These are phyloP conservation scores for Stenodema calcarata DNA, from an alignment of 2,888 invertebrate species.

Conservation along the genomic window DNA sequence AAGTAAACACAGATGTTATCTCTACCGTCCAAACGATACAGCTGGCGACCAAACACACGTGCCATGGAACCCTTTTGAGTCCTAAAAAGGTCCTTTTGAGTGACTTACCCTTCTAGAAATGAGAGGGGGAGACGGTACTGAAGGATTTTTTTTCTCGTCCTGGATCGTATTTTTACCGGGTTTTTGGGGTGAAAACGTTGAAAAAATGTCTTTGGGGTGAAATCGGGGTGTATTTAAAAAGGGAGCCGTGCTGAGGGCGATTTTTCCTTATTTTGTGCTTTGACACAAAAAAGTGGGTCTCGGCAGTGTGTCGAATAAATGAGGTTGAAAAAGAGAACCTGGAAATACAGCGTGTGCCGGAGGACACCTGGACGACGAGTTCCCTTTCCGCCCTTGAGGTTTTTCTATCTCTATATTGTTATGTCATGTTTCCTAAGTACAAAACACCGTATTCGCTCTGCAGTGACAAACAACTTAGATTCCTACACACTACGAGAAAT, in stretches of 20 bases:
- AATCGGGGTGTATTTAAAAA: background rate
- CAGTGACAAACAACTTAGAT: too few relatives aligned
- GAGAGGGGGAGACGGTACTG: slow-evolving; percentile 15
- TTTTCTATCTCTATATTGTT: too few relatives aligned
- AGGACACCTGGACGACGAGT: background rate
- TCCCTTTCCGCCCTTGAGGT: background rate
- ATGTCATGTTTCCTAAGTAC: too few relatives aligned
- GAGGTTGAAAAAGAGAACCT: slow-evolving; percentile 27
- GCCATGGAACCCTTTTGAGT: slow-evolving; percentile 13
- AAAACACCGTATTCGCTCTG: too few relatives aligned
- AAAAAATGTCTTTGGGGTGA: slow-evolving; percentile 12
- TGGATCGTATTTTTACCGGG: slow-evolving; percentile 32
- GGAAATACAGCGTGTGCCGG: slow-evolving; percentile 5
- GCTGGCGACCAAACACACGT: slow-evolving; percentile 23
- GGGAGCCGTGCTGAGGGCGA: slow-evolving; percentile 24
- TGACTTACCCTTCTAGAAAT: background rate
- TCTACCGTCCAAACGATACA: slow-evolving; percentile 1
- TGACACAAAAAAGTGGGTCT: background rate
- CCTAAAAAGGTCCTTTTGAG: slow-evolving; percentile 25
- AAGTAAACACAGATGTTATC: slow-evolving; percentile 30
- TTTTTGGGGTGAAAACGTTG: slow-evolving; percentile 15
- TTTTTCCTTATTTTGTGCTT: background rate
- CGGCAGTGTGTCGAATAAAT: slow-evolving; percentile 30
- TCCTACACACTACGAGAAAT: too few relatives aligned
- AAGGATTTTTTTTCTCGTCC: background rate